Evolutionary conservation across 2,113 vertebrate genomes (phyloP), one percentile per base, ranked within the genome.

Genomic region (Candoia aspera): DNA sequence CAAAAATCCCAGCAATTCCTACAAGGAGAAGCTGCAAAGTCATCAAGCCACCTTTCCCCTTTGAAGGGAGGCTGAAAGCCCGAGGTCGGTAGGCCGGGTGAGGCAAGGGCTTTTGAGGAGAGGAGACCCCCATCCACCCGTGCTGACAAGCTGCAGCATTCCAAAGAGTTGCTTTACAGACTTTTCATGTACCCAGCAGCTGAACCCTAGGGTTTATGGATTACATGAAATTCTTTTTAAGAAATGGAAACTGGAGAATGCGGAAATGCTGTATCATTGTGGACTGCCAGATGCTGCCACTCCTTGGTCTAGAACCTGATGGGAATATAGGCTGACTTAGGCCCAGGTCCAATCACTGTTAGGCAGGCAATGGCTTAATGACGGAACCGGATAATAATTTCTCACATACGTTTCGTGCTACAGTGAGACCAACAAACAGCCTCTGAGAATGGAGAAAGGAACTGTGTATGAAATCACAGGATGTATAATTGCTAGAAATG

Each of bases 361-460:
- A 95, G 96, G 90, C 88, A 95, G 93, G 60, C 94, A 79, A 96
- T 96, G 86, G 33, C 95, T 62, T 95, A 97, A 95, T 90, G 92
- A 68, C 54, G 88, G 91, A 95, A 55, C 91, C 95, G 93, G 94
- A 96, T 95, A 49, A 84, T 26, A 49, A 53, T 85, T 85, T 85
- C 84, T 42, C 26, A 64, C 3, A 4, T 88, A 92, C 86, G 95
- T 88, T 89, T 96, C 94, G 93, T 86, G 87, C 94, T 97, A 93
- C 96, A 93, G 73, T 93, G 92, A 84, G 93, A 95, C 94, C 21
- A 23, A 24, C 79, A 96, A 95, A 95, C 95, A 90, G 87, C 26
- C 93, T 90, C 87, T 93, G 95, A 93, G 95, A 95, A 95, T 46
- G 94, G 86, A 94, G 79, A 96, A 90, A 37, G 60, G 91, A 94